Evolutionary conservation across 1,140 invertebrate genomes (phyloP).

Genomic region (Cyphomyrmex costatus): DNA sequence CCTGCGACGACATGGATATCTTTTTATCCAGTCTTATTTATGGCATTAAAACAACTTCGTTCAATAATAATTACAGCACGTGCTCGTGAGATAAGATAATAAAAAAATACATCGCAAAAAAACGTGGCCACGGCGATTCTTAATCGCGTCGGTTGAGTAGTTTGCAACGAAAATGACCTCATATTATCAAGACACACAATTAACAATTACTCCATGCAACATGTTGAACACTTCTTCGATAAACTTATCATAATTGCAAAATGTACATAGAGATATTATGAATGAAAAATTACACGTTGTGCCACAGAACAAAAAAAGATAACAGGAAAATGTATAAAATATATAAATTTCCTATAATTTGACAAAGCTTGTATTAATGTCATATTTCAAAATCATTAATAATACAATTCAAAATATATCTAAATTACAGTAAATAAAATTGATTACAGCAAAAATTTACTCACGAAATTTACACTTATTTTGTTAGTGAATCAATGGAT

Average conservation of each 20-base stretch:
- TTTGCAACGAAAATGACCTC: slow-evolving; percentile 13
- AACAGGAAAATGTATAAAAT: neutral
- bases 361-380: neutral
- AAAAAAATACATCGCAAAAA: slow-evolving; percentile 30
- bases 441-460: neutral
- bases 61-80: slow-evolving; percentile 45
- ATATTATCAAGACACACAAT: neutral
- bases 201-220: neutral
- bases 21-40: slow-evolving; percentile 9
- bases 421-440: neutral
- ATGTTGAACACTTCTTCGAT: neutral
- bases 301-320: neutral
- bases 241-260: neutral
- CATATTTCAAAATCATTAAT: neutral
- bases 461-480: neutral
- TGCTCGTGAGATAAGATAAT: slow-evolving; percentile 50
- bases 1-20: neutral
- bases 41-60: slow-evolving; percentile 18
- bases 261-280: neutral
- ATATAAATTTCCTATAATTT: neutral
- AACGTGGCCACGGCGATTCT: neutral
- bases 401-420: neutral
- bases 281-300: slow-evolving; percentile 4
- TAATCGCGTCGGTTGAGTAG: neutral
- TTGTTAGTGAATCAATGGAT: neutral